These are phyloP conservation scores for Thermophis baileyi DNA, from an alignment of 2,113 vertebrate genomes.

Conservation along the genomic window DNA sequence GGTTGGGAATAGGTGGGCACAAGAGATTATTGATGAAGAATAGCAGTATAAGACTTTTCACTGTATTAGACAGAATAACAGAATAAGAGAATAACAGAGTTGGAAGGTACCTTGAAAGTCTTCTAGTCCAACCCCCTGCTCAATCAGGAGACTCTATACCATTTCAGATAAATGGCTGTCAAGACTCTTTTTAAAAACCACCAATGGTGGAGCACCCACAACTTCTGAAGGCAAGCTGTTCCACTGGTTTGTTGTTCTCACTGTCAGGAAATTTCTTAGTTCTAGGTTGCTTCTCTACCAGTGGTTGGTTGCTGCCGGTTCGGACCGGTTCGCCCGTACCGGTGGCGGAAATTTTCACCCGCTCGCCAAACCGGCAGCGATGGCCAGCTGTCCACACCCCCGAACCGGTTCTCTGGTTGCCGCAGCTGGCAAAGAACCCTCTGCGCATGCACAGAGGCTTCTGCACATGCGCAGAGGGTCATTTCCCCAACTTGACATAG, in stretches of 20 bases:
- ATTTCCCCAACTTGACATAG: too few relatives aligned
- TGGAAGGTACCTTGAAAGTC: background rate
- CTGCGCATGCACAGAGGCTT: too few relatives aligned
- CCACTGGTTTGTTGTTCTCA: background rate
- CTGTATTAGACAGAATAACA: background rate
- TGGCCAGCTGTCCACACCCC: too few relatives aligned
- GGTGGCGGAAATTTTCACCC: too few relatives aligned
- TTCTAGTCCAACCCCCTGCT: background rate
- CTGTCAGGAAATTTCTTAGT: background rate
- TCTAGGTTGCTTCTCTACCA: background rate
- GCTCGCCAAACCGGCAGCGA: too few relatives aligned
- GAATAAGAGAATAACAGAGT: background rate
- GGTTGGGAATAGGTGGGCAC: background rate
- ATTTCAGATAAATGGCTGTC: background rate
- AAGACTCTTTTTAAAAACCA: background rate
- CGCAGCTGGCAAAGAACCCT: too few relatives aligned
- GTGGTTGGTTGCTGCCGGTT: too few relatives aligned
- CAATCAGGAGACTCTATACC: background rate
- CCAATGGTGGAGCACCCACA: background rate
- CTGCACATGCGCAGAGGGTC: too few relatives aligned
- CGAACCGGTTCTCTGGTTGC: too few relatives aligned
- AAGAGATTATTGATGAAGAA: background rate
- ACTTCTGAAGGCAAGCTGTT: background rate
- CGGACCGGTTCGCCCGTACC: too few relatives aligned
- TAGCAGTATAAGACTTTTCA: background rate